Conservation (phyloP, 2,888 invertebrate species). For the Andrena chrysosceles region DNA sequence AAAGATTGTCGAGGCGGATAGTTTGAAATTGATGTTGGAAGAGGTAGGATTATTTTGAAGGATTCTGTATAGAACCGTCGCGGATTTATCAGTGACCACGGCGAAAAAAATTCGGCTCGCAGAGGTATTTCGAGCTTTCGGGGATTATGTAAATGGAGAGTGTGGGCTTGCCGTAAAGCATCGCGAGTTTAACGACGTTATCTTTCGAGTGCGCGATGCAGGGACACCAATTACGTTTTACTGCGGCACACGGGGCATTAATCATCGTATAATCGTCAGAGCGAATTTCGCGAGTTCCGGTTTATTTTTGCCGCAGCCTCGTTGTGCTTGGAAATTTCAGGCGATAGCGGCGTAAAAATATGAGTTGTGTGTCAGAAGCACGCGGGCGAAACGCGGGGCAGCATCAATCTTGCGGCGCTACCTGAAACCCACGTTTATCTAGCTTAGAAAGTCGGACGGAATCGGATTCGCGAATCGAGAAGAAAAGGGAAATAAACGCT, state of each 20-base stretch:
- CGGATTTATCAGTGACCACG: neutral
- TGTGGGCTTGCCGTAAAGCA: constrained; percentile 1
- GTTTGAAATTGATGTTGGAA: neutral
- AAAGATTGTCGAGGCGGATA: too few species aligned
- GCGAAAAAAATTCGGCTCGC: neutral
- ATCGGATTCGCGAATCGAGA: constrained; percentile 1
- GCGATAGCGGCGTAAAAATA: neutral
- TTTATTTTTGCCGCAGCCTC: neutral
- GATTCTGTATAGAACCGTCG: neutral
- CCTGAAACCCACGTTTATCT: constrained; percentile 5
- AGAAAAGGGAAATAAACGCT: neutral
- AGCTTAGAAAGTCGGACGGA: constrained; percentile 32
- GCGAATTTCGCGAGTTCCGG: neutral
- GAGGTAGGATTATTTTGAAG: neutral
- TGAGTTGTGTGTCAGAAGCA: neutral
- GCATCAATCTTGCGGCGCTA: neutral
- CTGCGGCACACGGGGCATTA: neutral
- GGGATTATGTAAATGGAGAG: constrained; percentile 45
- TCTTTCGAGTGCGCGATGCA: constrained; percentile 9
- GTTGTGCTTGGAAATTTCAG: neutral
- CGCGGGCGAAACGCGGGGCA: neutral
- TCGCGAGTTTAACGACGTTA: constrained; percentile 32
- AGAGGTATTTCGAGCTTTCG: constrained; percentile 21
- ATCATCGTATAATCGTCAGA: neutral
- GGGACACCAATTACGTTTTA: constrained; percentile 22